Conservation (phyloP, 2,797 vertebrate genomes). For the Platyrinchus mystaceus region DNA sequence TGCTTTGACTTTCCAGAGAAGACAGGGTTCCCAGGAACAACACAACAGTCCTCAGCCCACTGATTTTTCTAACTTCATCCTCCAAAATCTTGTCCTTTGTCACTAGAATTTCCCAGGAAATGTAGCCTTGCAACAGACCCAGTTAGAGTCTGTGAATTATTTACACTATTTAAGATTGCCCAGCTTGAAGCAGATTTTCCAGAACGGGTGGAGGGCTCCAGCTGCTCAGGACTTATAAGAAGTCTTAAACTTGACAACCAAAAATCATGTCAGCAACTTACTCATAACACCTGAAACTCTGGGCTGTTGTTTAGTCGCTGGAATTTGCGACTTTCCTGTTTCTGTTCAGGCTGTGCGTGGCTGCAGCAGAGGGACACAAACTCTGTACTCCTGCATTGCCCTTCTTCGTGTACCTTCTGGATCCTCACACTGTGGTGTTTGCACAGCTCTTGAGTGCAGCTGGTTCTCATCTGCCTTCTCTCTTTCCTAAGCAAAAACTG, state of each 20-base stretch:
- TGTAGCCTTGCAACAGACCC: not conserved
- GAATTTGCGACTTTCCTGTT: not conserved
- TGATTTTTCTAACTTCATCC: not conserved
- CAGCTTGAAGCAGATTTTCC: not conserved
- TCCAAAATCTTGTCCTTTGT: not conserved
- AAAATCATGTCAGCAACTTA: not conserved
- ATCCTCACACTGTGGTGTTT: not conserved
- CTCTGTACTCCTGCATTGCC: too few relatives aligned
- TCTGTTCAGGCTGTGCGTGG: not conserved
- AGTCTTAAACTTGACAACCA: not conserved
- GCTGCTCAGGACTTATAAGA: not conserved
- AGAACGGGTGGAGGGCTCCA: not conserved
- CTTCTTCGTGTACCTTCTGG: not conserved
- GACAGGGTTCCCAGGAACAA: not conserved
- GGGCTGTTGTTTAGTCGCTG: not conserved
- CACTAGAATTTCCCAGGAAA: not conserved
- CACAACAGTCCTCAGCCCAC: not conserved
- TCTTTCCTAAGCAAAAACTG: not conserved
- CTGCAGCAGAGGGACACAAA: not conserved
- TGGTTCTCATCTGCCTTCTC: not conserved
- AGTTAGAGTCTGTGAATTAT: not conserved
- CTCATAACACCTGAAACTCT: not conserved
- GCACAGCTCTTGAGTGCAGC: not conserved
- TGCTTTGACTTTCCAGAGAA: not conserved
- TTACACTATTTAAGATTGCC: not conserved